Base-by-base conservation (phyloP, 2,888 invertebrate species). In the Agrochola lychnidis region DNA sequence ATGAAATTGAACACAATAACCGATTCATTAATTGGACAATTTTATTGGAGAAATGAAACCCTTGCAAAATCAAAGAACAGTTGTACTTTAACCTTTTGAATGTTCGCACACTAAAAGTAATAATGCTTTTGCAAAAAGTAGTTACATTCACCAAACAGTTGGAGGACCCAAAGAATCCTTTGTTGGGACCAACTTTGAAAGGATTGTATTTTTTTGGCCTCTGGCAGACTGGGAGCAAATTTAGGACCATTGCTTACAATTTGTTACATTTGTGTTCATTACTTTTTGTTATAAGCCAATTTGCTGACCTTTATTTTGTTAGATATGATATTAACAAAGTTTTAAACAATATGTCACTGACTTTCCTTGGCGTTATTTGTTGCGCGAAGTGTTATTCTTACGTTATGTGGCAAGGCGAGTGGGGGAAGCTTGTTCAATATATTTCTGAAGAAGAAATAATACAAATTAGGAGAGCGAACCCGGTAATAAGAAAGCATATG, bases 101-200 rank as follows among this genome's bases (percentile, higher is more conserved):
- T 45, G 45, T 62, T 48, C 25, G 67, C 40, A 69, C 40, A 16
- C 0, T 48, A 63, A 68, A 66, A 77, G 56, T 48, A 72, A 84
- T 69, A 66, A 93, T 93, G 93, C 70, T 87, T 83, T 75, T 86
- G 45, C 59, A 89, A 78, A 91, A 88, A 83, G 56, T 93, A 62
- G 83, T 90, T 79, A 82, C 76, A 30, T 87, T 87, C 66, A 76
- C 89, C 4, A 86, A 92, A 86, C 74, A 79, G 7, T 85, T 94
- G 16, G 94, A 95, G 76, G 90, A 94, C 78, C 88, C 91, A 40
- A 83, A 91, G 51, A 82, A 94, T 83, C 95, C 95, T 74, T 90
- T 94, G 79, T 82, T 95, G 74, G 95, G 94, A 2, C 95, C 95
- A 14, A 93, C 91, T 70, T 87, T 95, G 70, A 93, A 90, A 84